Evolutionary conservation across 2,888 invertebrate species (phyloP).

Genomic region (Drosophila mulleri): DNA sequence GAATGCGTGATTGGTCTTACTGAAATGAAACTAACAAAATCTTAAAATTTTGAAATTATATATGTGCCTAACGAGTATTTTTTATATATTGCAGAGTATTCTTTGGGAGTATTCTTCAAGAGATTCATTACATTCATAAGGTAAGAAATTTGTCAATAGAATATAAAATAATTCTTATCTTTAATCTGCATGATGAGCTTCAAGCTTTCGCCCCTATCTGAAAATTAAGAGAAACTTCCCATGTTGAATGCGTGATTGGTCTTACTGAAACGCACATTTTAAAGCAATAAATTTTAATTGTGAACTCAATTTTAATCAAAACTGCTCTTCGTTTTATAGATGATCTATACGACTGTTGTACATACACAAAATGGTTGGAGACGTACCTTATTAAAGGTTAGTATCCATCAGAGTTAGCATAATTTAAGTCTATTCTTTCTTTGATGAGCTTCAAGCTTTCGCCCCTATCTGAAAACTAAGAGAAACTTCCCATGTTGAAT

Average conservation of each 20-base stretch:
- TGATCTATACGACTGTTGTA: not conserved
- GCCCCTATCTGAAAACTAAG: slow-evolving; percentile 6
- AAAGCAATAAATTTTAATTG: too few relatives aligned
- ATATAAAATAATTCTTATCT: too few relatives aligned
- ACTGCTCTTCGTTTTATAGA: not conserved
- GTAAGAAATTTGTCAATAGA: too few relatives aligned
- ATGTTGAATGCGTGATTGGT: slow-evolving; percentile 12
- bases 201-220: slow-evolving; percentile 10
- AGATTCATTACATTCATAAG: too few relatives aligned
- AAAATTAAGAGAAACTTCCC: slow-evolving; percentile 1
- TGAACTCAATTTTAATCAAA: not conserved
- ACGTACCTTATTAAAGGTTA: not conserved
- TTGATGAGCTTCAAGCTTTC: slow-evolving; percentile 3
- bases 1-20: slow-evolving; percentile 74
- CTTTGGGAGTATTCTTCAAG: too few relatives aligned
- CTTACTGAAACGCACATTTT: not conserved
- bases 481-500: slow-evolving; percentile 6
- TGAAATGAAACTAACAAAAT: not conserved
- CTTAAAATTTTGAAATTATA: too few relatives aligned
- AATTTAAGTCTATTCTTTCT: too few relatives aligned
- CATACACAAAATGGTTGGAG: not conserved
- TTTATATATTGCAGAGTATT: too few relatives aligned
- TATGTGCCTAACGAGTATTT: too few relatives aligned
- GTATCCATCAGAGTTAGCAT: not conserved
- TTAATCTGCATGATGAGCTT: not conserved